Evolutionary conservation across 2,113 vertebrate species (phyloP).

Genomic region (Rhinolophus ferrumequinum): DNA sequence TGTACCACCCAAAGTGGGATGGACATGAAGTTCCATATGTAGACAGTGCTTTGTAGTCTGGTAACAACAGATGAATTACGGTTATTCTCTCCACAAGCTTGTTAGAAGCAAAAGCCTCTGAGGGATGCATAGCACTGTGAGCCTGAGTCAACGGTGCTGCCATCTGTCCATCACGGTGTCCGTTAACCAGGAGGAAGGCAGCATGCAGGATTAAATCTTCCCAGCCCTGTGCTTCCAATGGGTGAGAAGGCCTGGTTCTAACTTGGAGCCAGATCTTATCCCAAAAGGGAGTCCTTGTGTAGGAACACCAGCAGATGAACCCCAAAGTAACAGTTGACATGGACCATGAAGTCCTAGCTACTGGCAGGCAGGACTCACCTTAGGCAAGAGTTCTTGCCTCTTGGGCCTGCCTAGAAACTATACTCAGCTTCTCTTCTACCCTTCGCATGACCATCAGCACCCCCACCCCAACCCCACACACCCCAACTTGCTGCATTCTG

Average conservation of each 20-base stretch:
- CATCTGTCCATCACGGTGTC: rapidly evolving
- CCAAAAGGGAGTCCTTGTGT: not conserved
- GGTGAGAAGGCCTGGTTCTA: not conserved
- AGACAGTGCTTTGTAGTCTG: not conserved
- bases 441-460: no score
- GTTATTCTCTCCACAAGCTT: not conserved
- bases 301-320: not conserved
- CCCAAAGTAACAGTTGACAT: not conserved
- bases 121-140: rapidly evolving
- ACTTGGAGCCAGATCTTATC: not conserved
- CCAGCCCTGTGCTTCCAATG: not conserved
- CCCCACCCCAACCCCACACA: no score
- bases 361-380: not conserved
- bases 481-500: not conserved
- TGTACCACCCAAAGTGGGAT: rapidly evolving
- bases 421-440: not conserved
- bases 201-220: not conserved
- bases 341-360: not conserved
- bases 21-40: rapidly evolving
- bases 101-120: not conserved
- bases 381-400: not conserved
- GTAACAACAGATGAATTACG: rapidly evolving
- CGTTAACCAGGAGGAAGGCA: rapidly evolving
- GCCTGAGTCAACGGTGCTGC: not conserved
- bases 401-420: not conserved